A percentile compares a stretch with the other conserved stretches of the same genome.
Conservation (phyloP, 2,797 vertebrate genomes). For the Leucoraja ocellata region DNA sequence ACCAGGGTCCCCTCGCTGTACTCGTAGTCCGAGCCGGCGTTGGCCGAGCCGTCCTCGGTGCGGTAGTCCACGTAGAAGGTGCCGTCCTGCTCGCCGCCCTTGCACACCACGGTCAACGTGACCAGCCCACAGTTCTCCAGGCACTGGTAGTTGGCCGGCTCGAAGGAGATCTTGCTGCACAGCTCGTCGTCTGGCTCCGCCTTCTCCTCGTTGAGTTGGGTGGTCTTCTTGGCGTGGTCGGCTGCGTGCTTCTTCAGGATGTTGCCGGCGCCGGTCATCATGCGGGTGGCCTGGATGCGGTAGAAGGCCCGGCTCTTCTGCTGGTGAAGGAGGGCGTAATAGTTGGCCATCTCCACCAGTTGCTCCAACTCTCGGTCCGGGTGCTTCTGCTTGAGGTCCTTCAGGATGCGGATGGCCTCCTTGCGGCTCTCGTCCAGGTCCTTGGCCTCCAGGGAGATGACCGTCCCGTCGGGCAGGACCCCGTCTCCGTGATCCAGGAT, state of each 20-base stretch:
- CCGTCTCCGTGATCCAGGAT: constrained; percentile 43
- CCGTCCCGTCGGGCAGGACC: neutral
- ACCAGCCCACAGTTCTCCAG: constrained; percentile 86
- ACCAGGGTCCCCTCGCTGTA: constrained; percentile 78
- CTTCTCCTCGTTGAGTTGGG: constrained; percentile 48
- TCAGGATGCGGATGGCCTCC: constrained; percentile 76
- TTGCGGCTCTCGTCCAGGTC: constrained; percentile 34
- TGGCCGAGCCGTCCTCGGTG: constrained; percentile 88
- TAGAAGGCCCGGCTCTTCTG: constrained; percentile 94
- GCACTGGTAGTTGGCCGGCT: constrained; percentile 79
- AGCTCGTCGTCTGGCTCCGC: constrained; percentile 52
- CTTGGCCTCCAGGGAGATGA: neutral
- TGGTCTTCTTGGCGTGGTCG: constrained; percentile 58
- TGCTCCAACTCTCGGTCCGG: constrained; percentile 90
- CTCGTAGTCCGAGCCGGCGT: constrained; percentile 77
- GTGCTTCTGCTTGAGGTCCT: constrained; percentile 88
- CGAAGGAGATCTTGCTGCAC: constrained; percentile 84
- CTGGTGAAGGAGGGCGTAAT: constrained; percentile 81
- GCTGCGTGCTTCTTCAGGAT: constrained; percentile 82
- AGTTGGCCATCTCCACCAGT: constrained; percentile 80
- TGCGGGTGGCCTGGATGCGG: constrained; percentile 83
- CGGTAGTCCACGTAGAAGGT: constrained; percentile 93
- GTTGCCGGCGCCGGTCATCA: constrained; percentile 92
- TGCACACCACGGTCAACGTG: constrained; percentile 66
- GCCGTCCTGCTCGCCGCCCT: constrained; percentile 68